Evolutionary conservation across 2,797 vertebrate species (phyloP).

Genomic region (Pseudotriccus pelzelni): DNA sequence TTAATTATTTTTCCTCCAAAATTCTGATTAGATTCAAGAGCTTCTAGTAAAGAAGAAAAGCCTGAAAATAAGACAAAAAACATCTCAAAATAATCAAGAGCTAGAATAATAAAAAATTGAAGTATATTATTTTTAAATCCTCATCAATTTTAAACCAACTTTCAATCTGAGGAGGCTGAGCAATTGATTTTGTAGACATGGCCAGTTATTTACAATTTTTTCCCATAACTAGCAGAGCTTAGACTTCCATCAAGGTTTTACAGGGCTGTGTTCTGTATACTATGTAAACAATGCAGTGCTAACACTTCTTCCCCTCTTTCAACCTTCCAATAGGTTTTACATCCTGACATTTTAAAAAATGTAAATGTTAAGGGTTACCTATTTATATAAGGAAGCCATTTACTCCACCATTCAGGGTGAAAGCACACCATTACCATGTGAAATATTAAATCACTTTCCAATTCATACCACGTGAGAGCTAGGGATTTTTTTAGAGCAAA

Average conservation of each 20-base stretch:
- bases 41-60: not conserved
- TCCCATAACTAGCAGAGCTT: not conserved
- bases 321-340: not conserved
- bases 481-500: not conserved
- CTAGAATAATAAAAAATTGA: not conserved
- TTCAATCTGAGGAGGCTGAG: not conserved
- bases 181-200: not conserved
- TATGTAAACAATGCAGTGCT: not conserved
- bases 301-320: not conserved
- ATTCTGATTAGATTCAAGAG: not conserved
- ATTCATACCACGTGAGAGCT: not conserved
- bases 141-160: not conserved
- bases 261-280: not conserved
- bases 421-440: not conserved
- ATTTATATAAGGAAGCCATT: not conserved
- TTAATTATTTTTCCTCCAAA: not conserved
- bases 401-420: not conserved
- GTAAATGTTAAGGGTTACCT: not conserved
- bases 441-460: slow-evolving; percentile 30
- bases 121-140: not conserved
- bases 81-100: not conserved
- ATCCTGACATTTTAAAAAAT: not conserved
- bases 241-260: not conserved
- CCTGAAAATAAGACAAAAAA: not conserved
- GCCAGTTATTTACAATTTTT: not conserved